These are phyloP conservation scores for Mesochorus sp. DNA, from an alignment of 2,888 invertebrate species.

Conservation along the genomic window DNA sequence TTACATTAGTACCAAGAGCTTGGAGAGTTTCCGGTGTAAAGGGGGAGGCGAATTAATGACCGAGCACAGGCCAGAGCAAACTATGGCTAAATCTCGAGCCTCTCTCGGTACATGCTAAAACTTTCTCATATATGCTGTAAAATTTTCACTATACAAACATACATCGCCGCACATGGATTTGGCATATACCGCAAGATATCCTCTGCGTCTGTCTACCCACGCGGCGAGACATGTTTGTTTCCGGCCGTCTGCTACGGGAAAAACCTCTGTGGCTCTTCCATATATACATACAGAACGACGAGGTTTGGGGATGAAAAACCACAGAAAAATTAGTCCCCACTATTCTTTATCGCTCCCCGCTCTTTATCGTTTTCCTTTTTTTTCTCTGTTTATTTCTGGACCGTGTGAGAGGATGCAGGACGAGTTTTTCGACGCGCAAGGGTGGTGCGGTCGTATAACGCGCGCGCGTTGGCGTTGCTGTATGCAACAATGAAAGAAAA, in stretches of 20 bases:
- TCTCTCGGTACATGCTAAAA: background rate
- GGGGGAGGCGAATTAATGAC: slow-evolving; percentile 55
- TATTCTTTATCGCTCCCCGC: background rate
- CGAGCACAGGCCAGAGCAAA: slow-evolving; percentile 28
- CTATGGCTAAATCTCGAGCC: slow-evolving; percentile 31
- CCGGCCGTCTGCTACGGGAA: slow-evolving; percentile 42
- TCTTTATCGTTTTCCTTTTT: background rate
- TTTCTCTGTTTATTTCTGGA: slow-evolving; percentile 15
- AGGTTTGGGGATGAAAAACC: slow-evolving; percentile 45
- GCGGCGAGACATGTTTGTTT: slow-evolving; percentile 61
- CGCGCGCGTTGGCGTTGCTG: slow-evolving; percentile 29
- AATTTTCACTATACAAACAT: background rate
- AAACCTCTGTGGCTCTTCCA: slow-evolving; percentile 32
- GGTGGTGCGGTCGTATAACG: background rate
- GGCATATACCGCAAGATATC: slow-evolving; percentile 15
- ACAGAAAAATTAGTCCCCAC: slow-evolving; percentile 58
- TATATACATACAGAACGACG: slow-evolving; percentile 8
- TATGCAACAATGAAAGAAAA: background rate
- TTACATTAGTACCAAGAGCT: slow-evolving; percentile 56
- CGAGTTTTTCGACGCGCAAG: slow-evolving; percentile 29
- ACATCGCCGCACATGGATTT: background rate
- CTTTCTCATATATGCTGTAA: background rate
- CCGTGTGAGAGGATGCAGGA: slow-evolving; percentile 35
- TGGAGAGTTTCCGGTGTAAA: slow-evolving; percentile 38
- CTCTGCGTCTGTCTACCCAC: slow-evolving; percentile 46